Conservation (phyloP, 2,888 invertebrate genomes). For the Oligia latruncula region DNA sequence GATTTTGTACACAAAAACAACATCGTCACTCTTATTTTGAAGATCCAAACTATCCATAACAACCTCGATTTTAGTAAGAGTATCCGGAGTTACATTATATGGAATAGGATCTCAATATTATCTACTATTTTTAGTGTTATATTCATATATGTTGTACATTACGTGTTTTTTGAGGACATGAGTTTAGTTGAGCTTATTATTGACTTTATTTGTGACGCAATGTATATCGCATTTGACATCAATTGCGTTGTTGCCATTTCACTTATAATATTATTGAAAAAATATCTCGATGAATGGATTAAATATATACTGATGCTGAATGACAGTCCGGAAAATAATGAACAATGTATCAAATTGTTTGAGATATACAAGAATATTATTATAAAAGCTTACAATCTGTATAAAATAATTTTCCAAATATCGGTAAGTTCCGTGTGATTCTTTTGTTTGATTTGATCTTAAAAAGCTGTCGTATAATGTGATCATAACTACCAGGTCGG, state of each 20-base stretch:
- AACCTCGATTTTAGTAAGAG: conserved; percentile 22
- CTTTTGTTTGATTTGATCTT: background rate
- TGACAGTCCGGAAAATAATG: background rate
- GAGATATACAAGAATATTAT: conserved; percentile 30
- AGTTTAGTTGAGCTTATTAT: background rate
- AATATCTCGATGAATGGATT: conserved; percentile 26
- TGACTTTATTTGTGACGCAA: conserved; percentile 1
- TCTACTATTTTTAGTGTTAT: background rate
- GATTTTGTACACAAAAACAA: conserved; percentile 9
- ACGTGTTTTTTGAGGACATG: background rate
- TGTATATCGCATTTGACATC: conserved; percentile 18
- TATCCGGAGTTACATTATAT: conserved; percentile 15
- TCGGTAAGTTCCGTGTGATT: conserved; percentile 36
- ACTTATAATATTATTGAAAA: conserved; percentile 27
- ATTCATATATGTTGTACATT: background rate
- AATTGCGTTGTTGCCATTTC: conserved; percentile 35
- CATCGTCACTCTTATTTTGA: conserved; percentile 39
- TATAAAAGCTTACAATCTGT: conserved; percentile 35
- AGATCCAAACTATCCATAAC: conserved; percentile 41
- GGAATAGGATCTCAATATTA: conserved; percentile 41
- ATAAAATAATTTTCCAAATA: conserved; percentile 36
- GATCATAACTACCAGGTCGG: background rate
- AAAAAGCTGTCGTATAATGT: background rate
- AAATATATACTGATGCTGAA: background rate
- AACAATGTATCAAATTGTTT: conserved; percentile 6